Evolutionary conservation across 2,113 vertebrate species (phyloP), one percentile per base, ranked within the genome.

Genomic region (Atractosteus spatula): DNA sequence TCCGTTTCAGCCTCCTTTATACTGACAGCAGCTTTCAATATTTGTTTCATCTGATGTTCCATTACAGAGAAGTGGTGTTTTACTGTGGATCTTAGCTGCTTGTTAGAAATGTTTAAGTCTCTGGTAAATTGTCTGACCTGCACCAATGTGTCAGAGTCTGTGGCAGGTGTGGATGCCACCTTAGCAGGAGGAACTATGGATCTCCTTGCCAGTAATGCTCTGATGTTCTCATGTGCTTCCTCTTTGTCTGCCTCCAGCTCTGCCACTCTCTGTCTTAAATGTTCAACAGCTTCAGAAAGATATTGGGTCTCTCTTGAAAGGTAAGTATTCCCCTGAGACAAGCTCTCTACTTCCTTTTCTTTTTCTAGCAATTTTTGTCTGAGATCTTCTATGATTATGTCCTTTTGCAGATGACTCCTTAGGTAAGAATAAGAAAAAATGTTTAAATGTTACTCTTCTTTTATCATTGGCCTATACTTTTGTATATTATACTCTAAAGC

Each of bases 241-340:
- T 85, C 78, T 72, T 79, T 78, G 65, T 88, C 84, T 0, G 77
- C 75, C 74, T 90, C 82, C 6, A 85, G 79, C 74, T 89, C 78
- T 0, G 83, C 80, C 13, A 86, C 41, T 72, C 76, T 80, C 55
- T 79, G 80, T 73, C 86, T 79, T 56, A 70, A 78, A 45, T 77
- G 76, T 59, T 89, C 82, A 69, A 74, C 51, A 3, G 81, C 72
- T 2, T 85, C 83, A 2, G 67, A 76, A 0, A 86, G 78, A 63
- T 85, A 77, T 12, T 62, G 45, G 0, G 81, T 72, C 1, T 83
- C 84, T 41, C 77, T 73, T 11, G 71, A 11, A 71, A 88, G 79
- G 75, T 82, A 74, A 68, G 69, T 74, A 78, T 85, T 86, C 72
- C 75, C 89, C 74, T 85, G 76, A 45, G 81, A 67, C n/a, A 85